Evolutionary conservation across 2,888 invertebrate species (phyloP).

Genomic region (Epinotia demarniana): DNA sequence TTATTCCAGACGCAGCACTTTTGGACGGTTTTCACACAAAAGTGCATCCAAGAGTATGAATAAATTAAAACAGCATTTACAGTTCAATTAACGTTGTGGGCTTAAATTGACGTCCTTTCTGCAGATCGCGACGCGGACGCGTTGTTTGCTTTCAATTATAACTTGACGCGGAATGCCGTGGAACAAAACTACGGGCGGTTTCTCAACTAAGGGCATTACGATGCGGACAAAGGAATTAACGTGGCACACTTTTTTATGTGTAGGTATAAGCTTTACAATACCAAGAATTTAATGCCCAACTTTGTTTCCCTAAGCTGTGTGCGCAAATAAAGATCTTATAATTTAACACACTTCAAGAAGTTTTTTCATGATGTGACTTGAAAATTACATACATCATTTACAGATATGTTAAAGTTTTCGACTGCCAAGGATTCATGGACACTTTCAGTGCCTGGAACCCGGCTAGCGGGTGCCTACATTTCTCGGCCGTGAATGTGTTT

Average conservation of each 20-base stretch:
- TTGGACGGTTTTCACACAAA: not conserved
- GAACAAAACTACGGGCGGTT: slow-evolving; percentile 28
- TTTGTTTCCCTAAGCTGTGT: not conserved
- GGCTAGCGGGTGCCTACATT: no score
- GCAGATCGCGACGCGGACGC: slow-evolving; percentile 13
- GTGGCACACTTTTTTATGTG: slow-evolving; percentile 1
- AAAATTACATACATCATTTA: no score
- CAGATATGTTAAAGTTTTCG: no score
- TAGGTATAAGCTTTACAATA: not conserved
- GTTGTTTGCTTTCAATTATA: slow-evolving; percentile 42
- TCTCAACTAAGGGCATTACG: slow-evolving; percentile 26
- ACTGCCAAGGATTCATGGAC: no score
- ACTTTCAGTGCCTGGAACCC: no score
- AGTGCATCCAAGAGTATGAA: not conserved
- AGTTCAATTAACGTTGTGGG: slow-evolving; percentile 3
- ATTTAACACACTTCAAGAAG: no score
- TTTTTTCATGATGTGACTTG: no score
- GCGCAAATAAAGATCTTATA: no score
- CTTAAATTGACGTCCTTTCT: slow-evolving; percentile 27
- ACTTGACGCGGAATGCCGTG: slow-evolving; percentile 32
- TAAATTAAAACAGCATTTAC: not conserved
- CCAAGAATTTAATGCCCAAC: not conserved
- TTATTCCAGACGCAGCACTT: not conserved
- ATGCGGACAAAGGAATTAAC: slow-evolving; percentile 17
- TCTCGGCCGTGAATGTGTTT: no score